These are phyloP conservation scores for Tetramorium alpestre DNA, from an alignment of 1,140 invertebrate genomes.

Conservation along the genomic window DNA sequence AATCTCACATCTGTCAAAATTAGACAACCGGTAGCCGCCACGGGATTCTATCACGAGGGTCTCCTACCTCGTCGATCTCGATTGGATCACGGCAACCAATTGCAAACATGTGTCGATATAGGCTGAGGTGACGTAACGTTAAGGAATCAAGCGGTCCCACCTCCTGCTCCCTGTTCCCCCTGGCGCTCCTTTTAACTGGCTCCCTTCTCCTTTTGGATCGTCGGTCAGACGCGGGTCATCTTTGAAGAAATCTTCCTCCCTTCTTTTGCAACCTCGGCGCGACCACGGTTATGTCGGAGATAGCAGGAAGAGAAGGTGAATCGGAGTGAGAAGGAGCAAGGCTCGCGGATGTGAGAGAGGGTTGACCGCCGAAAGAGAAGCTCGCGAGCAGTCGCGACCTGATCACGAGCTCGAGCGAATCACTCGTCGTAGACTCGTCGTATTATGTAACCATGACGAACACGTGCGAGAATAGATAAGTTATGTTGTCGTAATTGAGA, in stretches of 20 bases:
- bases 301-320: conserved; percentile 46
- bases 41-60: not conserved
- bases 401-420: conserved; percentile 40
- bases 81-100: not conserved
- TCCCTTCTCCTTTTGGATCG: conserved; percentile 65
- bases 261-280: conserved; percentile 66
- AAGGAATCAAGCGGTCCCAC: conserved; percentile 54
- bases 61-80: conserved; percentile 6
- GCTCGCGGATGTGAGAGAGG: conserved; percentile 47
- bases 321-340: conserved; percentile 14
- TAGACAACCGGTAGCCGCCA: conserved; percentile 5
- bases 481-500: not conserved
- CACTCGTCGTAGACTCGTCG: not conserved
- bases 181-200: conserved; percentile 59
- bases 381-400: conserved; percentile 56
- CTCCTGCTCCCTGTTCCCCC: not conserved
- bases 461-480: conserved; percentile 31
- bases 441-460: conserved; percentile 26
- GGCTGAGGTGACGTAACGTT: conserved; percentile 62
- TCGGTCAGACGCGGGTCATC: conserved; percentile 74
- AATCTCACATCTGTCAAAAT: conserved; percentile 41
- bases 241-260: conserved; percentile 70
- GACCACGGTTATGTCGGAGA: conserved; percentile 55
- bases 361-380: conserved; percentile 72
- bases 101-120: conserved; percentile 30